A percentile compares a stretch with the other conserved stretches of the same genome.
These are phyloP conservation scores for Belonocnema kinseyi DNA, from an alignment of 1,140 invertebrate species.

Conservation along the genomic window DNA sequence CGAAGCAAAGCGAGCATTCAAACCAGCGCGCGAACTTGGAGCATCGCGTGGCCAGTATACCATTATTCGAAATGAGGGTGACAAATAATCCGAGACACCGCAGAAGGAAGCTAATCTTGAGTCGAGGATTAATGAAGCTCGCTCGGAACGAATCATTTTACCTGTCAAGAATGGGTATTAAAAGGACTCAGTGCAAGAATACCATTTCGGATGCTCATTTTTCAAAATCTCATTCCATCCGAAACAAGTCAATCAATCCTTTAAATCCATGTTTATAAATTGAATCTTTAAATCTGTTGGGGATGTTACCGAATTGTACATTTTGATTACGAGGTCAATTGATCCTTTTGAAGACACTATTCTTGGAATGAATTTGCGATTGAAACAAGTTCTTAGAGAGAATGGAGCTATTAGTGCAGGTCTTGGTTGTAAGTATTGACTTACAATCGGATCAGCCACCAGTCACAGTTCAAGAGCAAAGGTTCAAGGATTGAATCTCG, in stretches of 20 bases:
- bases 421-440: neutral
- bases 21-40: constrained; percentile 37
- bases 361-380: too few species aligned
- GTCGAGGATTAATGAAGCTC: constrained; percentile 42
- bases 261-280: too few species aligned
- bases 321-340: too few species aligned
- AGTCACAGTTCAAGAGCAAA: constrained; percentile 4
- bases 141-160: neutral
- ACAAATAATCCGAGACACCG: constrained; percentile 43
- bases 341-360: too few species aligned
- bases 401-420: neutral
- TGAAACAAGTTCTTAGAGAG: too few species aligned
- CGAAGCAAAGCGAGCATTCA: constrained; percentile 38
- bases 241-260: too few species aligned
- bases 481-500: constrained; percentile 6
- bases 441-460: neutral
- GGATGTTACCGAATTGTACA: too few species aligned
- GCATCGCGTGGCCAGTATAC: constrained; percentile 1
- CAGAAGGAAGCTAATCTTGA: constrained; percentile 45
- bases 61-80: constrained; percentile 34
- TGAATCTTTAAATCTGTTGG: too few species aligned
- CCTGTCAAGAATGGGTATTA: neutral
- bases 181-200: neutral
- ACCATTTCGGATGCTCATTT: neutral
- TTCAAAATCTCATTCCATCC: neutral